phyloP scores from a whole-genome alignment of 2,797 vertebrate species.

The Periparus ater region DNA sequence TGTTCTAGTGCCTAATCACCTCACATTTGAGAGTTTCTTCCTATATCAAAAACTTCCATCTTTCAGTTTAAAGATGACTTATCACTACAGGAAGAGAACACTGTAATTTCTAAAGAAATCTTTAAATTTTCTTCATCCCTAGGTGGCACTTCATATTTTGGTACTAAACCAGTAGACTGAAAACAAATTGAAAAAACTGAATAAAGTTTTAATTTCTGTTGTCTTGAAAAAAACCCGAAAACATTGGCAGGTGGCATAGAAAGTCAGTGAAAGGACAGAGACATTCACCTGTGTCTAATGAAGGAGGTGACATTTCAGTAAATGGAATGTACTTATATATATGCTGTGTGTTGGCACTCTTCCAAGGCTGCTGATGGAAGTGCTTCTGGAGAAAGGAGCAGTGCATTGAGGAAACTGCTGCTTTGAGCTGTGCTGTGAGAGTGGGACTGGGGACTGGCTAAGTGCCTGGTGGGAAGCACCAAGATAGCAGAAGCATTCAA shows the following conservation, averaged over 20 bases:
- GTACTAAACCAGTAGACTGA: neutral
- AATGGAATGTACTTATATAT: slow-evolving; percentile 34
- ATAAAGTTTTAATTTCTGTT: neutral
- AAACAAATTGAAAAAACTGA: neutral
- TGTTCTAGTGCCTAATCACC: neutral
- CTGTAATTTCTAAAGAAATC: neutral
- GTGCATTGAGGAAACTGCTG: neutral
- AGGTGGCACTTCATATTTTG: neutral
- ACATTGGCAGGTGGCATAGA: neutral
- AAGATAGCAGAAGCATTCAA: neutral
- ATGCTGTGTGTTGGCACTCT: neutral
- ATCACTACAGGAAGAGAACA: neutral
- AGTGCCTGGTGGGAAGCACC: neutral
- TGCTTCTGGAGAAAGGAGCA: neutral
- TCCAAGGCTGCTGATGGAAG: slow-evolving; percentile 10
- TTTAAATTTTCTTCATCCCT: neutral
- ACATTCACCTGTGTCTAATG: slow-evolving; percentile 62
- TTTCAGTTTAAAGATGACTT: neutral
- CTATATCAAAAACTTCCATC: neutral
- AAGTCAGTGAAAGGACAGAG: slow-evolving; percentile 31
- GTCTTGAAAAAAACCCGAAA: neutral
- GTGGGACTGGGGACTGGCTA: neutral
- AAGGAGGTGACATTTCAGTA: slow-evolving; percentile 54
- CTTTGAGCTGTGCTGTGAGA: neutral
- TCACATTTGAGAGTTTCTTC: neutral